Evolutionary conservation across 2,797 vertebrate genomes (phyloP), one percentile per base, ranked within the genome.

Genomic region (Valencia hispanica): DNA sequence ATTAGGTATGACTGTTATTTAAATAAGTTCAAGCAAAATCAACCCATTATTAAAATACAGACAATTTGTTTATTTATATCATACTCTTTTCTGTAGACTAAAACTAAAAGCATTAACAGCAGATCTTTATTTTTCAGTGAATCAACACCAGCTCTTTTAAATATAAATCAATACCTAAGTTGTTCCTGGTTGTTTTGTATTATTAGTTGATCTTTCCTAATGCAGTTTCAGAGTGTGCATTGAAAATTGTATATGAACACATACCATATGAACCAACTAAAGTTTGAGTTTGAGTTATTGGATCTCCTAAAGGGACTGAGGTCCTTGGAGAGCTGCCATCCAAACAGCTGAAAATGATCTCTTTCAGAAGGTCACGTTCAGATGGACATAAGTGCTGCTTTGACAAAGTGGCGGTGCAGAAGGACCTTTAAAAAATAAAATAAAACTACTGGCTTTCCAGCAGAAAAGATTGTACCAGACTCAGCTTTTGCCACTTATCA

Each of bases 361-460:
- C 39, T 53, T 71, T 5, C 17, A 73, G 25, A 57, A 57, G 30
- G 55, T 22, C 53, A 53, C 22, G 8, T 32, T 17, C 69, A 45
- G 51, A 72, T 59, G 71, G 39, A 43, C n/a, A 57, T 55, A n/a
- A 41, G 34, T 41, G 51, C 51, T 57, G 70, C 25, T 72, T 72
- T 72, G 51, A 72, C 50, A 43, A 59, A 59, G 39, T n/a, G 51
- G 27, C 39, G 41, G 4, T 34, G 27, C 25, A 50, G 4, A 34
- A 36, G 12, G 43, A 27, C 3, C 34, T 51, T 48, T 48, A 73
- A 47, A 68, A 68, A 39, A 55, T 27, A n/a, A 51, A 43, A 66
- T 2, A 55, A 1, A n/a, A 36, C 39, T 22, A 4, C 32, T 22
- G 32, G 1, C 20, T 65, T 65, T 65, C 8, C 43, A n/a, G 55